Base-by-base conservation (phyloP, 2,888 invertebrate genomes). In the Microctonus hyperodae region DNA sequence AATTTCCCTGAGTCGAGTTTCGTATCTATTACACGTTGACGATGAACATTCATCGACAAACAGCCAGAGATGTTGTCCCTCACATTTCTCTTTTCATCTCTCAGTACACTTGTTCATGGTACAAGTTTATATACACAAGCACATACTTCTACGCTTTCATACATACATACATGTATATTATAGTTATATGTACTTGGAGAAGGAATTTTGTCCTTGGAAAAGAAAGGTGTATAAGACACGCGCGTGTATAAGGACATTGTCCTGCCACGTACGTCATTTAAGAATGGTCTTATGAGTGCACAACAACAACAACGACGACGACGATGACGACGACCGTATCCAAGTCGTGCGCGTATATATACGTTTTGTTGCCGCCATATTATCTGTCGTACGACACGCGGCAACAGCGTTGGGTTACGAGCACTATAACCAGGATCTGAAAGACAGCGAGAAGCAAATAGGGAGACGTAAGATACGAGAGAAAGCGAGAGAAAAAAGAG, bases 391-490 rank as follows among this genome's bases (percentile, higher is more conserved):
- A 72, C 75, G 69, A 71, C 67, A 64, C 66, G 62, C 60, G 62
- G 60, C 58, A 62, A 65, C 78, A 77, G 80, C 77, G 78, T 81
- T 76, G 74, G 77, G 79, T 81, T 81, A 79, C n/a, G n/a, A 79
- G 76, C 75, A 74, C 79, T 78, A 81, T 80, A 78, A 44, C 78
- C 75, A 70, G 73, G 70, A 68, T 68, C 70, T 59, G 20, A 61
- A 16, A 44, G 44, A 44, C 16, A 16, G 44, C 6, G 9, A 44
- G 44, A 44, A 44, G n/a, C n/a, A n/a, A n/a, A n/a, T n/a, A n/a
- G n/a, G n/a, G n/a, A n/a, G n/a, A n/a, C n/a, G n/a, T n/a, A n/a
- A n/a, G n/a, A 44, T 16, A 44, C 10, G 35, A 35, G 35, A 35
- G 35, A 9, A 10, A 7, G 44, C 5, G 44, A 35, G 59, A 50